These are phyloP conservation scores for Leistus spinibarbis DNA, from an alignment of 2,888 invertebrate genomes.

Conservation along the genomic window DNA sequence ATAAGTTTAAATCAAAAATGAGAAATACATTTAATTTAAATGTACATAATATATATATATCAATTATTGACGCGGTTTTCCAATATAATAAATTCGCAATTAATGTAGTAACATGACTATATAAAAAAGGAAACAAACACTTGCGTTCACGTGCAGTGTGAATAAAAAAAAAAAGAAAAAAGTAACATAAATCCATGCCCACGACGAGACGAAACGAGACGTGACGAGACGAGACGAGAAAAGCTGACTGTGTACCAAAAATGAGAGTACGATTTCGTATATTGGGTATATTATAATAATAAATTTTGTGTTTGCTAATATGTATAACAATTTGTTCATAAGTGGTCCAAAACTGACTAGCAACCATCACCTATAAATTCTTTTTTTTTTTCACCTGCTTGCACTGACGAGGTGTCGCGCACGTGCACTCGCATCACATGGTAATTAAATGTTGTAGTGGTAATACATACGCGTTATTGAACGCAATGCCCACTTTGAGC, in stretches of 20 bases:
- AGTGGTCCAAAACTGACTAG: slow-evolving; percentile 53
- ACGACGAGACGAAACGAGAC: neutral
- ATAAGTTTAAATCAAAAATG: slow-evolving; percentile 5
- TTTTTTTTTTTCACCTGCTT: slow-evolving; percentile 21
- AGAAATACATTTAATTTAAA: neutral
- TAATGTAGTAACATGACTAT: neutral
- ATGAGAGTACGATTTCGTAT: slow-evolving; percentile 24
- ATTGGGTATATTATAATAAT: slow-evolving; percentile 29
- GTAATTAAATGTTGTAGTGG: neutral
- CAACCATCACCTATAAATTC: slow-evolving; percentile 49
- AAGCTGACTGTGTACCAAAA: neutral
- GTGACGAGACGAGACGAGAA: neutral
- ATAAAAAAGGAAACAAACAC: neutral
- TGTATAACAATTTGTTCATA: slow-evolving; percentile 12
- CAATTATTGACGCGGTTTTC: neutral
- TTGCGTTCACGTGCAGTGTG: neutral
- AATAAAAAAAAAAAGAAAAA: neutral
- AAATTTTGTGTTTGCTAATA: neutral
- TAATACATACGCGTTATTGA: slow-evolving; percentile 2
- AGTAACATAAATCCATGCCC: neutral
- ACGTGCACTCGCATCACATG: neutral
- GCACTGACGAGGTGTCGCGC: neutral
- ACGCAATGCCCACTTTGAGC: slow-evolving; percentile 1
- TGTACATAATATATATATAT: neutral
- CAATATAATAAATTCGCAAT: neutral